Conservation (phyloP, 1,140 invertebrate species). For the Brachionus plicatilis region DNA sequence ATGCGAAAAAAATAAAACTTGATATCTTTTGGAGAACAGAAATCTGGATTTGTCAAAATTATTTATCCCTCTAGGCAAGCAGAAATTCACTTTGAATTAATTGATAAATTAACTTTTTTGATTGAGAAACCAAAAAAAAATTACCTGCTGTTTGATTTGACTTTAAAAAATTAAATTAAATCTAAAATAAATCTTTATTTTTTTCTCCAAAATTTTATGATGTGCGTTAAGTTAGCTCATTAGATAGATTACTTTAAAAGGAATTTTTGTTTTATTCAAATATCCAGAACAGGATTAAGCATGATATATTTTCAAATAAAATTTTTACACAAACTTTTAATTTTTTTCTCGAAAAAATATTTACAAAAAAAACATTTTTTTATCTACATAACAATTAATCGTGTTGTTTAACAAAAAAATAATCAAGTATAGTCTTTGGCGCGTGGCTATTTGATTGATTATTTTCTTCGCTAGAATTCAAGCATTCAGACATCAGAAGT, state of each 20-base stretch:
- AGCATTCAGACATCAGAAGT: neutral
- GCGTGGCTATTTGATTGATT: neutral
- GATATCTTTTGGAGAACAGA: neutral
- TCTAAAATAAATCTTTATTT: too few relatives aligned
- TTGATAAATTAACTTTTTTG: neutral
- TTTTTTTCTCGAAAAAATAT: neutral
- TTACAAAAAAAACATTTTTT: neutral
- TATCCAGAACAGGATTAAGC: neutral
- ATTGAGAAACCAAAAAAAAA: neutral
- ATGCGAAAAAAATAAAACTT: neutral
- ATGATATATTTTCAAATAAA: neutral
- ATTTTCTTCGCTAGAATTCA: neutral
- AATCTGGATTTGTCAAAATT: neutral
- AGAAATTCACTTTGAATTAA: neutral
- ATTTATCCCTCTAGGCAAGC: neutral
- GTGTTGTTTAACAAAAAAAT: neutral
- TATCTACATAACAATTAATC: conserved; percentile 3
- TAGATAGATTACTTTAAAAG: too few relatives aligned
- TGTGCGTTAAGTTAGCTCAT: too few relatives aligned
- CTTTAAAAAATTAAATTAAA: neutral
- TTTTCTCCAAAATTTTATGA: neutral
- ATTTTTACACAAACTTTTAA: neutral
- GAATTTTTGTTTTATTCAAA: too few relatives aligned
- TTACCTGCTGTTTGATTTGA: neutral
- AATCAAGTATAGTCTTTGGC: neutral